These are phyloP conservation scores for Tamias sibiricus DNA, from an alignment of 2,113 vertebrate species.

Conservation along the genomic window DNA sequence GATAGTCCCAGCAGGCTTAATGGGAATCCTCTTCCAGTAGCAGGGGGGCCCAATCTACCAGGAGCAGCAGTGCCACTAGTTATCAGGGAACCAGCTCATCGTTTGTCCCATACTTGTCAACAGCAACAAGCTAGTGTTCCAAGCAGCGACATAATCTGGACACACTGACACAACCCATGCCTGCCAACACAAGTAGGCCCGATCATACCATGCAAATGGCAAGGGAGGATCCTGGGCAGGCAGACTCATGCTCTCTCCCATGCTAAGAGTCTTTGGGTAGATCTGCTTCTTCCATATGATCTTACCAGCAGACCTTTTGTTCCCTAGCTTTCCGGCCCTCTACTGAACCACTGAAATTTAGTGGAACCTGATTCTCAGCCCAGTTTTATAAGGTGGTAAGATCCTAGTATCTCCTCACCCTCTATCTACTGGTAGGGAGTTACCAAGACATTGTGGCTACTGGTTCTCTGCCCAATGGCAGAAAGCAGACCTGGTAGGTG, in stretches of 20 bases:
- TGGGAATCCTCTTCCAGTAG: not conserved
- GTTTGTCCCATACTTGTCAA: not conserved
- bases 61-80: not conserved
- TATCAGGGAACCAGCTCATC: not conserved
- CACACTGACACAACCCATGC: not conserved
- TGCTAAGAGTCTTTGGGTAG: not conserved
- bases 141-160: not conserved
- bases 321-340: not conserved
- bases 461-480: not conserved
- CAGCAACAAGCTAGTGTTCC: not conserved
- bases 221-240: not conserved
- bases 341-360: not conserved
- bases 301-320: not conserved
- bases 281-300: not conserved
- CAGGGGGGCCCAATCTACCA: too few relatives aligned
- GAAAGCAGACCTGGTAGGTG: not conserved
- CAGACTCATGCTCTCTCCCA: accelerated
- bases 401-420: not conserved
- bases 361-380: not conserved
- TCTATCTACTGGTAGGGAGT: not conserved
- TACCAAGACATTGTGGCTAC: not conserved
- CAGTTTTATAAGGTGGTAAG: not conserved
- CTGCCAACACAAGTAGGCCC: not conserved
- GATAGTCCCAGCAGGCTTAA: not conserved
- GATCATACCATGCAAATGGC: not conserved